phyloP scores from a whole-genome alignment of 2,888 invertebrate species.

The Pyrochroa serraticornis region DNA sequence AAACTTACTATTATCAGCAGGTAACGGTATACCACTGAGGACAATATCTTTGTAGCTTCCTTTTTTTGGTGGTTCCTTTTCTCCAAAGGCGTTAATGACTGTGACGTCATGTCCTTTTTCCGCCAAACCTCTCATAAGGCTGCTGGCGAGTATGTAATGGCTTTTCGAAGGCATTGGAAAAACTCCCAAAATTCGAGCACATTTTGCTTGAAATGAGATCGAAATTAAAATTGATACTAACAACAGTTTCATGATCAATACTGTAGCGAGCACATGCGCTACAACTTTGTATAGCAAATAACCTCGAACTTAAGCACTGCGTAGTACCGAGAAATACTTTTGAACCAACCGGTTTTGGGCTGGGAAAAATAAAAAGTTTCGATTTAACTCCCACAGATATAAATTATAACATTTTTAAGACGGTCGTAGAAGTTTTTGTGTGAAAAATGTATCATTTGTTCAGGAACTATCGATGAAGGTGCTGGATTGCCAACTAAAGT shows the following conservation, averaged over 20 bases:
- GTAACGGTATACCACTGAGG: not conserved
- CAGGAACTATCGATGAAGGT: constrained; percentile 61
- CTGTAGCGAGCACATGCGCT: no score
- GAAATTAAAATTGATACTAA: not conserved
- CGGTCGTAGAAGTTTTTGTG: constrained; percentile 61
- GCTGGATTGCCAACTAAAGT: constrained; percentile 59
- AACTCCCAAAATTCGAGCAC: constrained; percentile 18
- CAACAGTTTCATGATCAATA: constrained; percentile 51
- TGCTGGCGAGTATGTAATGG: constrained; percentile 16
- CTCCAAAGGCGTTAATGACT: constrained; percentile 9
- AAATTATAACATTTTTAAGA: constrained; percentile 56
- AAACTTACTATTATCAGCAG: no score
- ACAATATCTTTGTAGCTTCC: constrained; percentile 5
- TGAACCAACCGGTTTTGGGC: constrained; percentile 40
- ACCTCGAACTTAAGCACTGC: no score
- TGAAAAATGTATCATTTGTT: constrained; percentile 48
- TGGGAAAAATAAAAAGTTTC: constrained; percentile 21
- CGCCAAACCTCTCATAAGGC: constrained; percentile 8
- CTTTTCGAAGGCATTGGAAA: constrained; percentile 24
- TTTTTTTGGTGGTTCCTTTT: constrained; percentile 10
- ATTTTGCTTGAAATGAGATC: no score
- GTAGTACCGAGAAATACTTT: constrained; percentile 37
- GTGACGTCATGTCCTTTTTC: constrained; percentile 20
- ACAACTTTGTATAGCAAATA: no score
- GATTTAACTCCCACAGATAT: not conserved